Evolutionary conservation across 1,140 invertebrate genomes (phyloP).

Genomic region (Orius laevigatus): DNA sequence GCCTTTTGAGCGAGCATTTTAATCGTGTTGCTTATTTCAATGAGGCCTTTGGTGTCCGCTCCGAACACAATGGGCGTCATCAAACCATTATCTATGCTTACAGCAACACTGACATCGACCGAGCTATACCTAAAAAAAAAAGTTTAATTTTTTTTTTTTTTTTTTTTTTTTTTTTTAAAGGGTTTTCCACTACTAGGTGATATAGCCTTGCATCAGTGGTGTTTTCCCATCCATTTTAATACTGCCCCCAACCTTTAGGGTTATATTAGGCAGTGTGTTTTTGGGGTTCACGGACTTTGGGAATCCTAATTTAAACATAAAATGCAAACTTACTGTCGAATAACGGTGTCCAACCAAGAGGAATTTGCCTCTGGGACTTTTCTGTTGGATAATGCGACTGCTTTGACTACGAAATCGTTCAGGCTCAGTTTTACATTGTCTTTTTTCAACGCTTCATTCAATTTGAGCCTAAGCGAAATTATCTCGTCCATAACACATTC

Average conservation of each 20-base stretch:
- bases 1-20: constrained; percentile 78
- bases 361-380: constrained; percentile 92
- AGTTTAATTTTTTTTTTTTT: background rate
- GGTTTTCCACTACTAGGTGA: too few relatives aligned
- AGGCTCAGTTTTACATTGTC: constrained; percentile 75
- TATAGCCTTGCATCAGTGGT: too few relatives aligned
- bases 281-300: too few relatives aligned
- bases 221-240: too few relatives aligned
- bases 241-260: too few relatives aligned
- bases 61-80: constrained; percentile 96
- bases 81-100: constrained; percentile 85
- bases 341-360: constrained; percentile 86
- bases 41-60: constrained; percentile 82
- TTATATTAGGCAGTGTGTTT: too few relatives aligned
- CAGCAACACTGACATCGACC: constrained; percentile 93
- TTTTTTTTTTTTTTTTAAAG: too few relatives aligned
- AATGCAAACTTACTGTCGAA: constrained; percentile 63
- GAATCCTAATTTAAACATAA: too few relatives aligned
- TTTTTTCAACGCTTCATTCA: constrained; percentile 64
- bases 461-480: constrained; percentile 40
- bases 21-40: constrained; percentile 72
- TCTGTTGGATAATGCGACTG: constrained; percentile 75
- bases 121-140: constrained; percentile 20
- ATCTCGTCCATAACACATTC: constrained; percentile 70
- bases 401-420: constrained; percentile 97